Base-by-base conservation (phyloP, 2,888 invertebrate genomes). In the Brenthis hecate region DNA sequence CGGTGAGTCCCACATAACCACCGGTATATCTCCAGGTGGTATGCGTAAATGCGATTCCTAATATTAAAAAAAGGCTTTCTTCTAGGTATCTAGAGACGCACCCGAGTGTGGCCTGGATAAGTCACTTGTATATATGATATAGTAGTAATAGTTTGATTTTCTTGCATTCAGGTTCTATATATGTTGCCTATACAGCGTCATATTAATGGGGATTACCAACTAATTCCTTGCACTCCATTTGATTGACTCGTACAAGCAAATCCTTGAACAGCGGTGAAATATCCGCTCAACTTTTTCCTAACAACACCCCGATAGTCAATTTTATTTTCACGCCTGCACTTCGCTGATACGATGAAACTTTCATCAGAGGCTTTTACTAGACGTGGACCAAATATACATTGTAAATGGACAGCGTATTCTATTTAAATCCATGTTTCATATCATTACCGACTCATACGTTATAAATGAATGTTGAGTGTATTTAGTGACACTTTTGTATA, bases 251-350 rank as follows among this genome's bases (percentile, higher is more conserved):
- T 32, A 13, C n/a, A 28, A 60, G 53, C 55, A 65, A 56, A 61
- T 66, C 64, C 64, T 54, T 54, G 65, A 62, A 65, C 70, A 54
- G 57, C 28, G 60, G 55, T 74, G 69, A 73, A 74, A 75, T 75
- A 72, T 71, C 74, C 71, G 58, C 51, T 65, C 68, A 66, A 73
- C 60, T 72, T 68, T 70, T 63, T 67, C 66, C 68, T 70, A 67
- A 72, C 70, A 71, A 68, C 64, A 67, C 64, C 66, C 66, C 60
- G 63, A 68, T 70, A 65, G 80, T 80, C 83, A 83, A 85, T 88
- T 91, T 89, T 91, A 91, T 90, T 90, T 91, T 84, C 87, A 87
- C 89, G 89, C 87, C 90, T 91, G 91, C 87, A 91, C 81, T 83
- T 83, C 81, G 78, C 80, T 85, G 91, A 91, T 91, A 91, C 87